Evolutionary conservation across 2,888 invertebrate species (phyloP), one percentile per base, ranked within the genome.

Genomic region (Notodonta dromedarius): DNA sequence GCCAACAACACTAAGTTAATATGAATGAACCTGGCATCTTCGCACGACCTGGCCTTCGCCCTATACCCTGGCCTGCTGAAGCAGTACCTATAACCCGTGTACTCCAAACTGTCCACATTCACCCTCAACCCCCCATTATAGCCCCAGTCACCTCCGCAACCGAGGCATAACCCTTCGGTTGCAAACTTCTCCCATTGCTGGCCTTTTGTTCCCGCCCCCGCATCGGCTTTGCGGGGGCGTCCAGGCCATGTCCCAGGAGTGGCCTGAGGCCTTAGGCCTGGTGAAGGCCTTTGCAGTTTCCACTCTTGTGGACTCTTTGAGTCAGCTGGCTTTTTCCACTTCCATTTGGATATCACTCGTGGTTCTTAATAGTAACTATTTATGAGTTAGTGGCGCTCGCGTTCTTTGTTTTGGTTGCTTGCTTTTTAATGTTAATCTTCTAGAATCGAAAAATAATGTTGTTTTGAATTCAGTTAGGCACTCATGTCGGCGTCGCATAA

Each of bases 21-120:
- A 80, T 95, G 95, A 75, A 96, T 92, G 83, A 94, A 96, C 70
- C 95, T 90, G 11, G 95, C 95, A 77, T 96, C 96, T 72, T 95
- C 95, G 73, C 94, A 89, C 63, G 92, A 94, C 60, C 92, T 86
- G 50, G 92, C 82, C 64, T 84, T 89, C 59, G 88, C 78, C 67
- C 93, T 82, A 52, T 83, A 90, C 48, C 93, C 93, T 39, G 93
- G 93, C 57, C 79, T 87, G 65, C 80, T 89, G 74, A 82, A 84
- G 73, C 83, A 90, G 76, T 93, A 93, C 60, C 78, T 92, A 76
- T 89, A 93, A 91, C 93, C 93, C 91, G 91, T 89, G 86, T 93
- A 92, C 73, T 92, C 92, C 90, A 87, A 90, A 92, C 88, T 93
- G 70, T 88, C 67, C 67, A 91, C 63, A 78, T 93, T 78, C 82